Conservation (phyloP, 2,888 invertebrate species). For the Acronicta alni region DNA sequence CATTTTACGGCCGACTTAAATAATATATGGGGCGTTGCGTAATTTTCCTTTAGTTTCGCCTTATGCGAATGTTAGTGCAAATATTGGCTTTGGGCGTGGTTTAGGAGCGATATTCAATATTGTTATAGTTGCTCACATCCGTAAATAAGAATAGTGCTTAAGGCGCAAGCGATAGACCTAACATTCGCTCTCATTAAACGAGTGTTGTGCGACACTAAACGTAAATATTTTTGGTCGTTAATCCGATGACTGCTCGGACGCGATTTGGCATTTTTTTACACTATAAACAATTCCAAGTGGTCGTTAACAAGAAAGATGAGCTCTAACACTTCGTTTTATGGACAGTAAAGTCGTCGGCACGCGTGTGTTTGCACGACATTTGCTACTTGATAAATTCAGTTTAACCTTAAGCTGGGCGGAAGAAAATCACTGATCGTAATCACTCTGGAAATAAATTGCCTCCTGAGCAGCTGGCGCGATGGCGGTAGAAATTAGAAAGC, state of each 20-base stretch:
- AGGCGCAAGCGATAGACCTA: constrained; percentile 53
- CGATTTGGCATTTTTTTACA: constrained; percentile 81
- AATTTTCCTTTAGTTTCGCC: constrained; percentile 76
- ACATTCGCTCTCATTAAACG: constrained; percentile 62
- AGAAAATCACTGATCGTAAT: constrained; percentile 45
- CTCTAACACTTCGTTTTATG: constrained; percentile 86
- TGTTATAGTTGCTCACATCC: constrained; percentile 38
- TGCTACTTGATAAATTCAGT: constrained; percentile 70
- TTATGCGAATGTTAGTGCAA: constrained; percentile 73
- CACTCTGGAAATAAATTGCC: constrained; percentile 54
- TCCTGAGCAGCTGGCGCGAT: constrained; percentile 55
- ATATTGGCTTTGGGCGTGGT: constrained; percentile 66
- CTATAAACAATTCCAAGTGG: constrained; percentile 84
- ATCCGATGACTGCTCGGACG: constrained; percentile 71
- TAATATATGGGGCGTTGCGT: constrained; percentile 86
- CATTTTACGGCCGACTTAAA: constrained; percentile 83
- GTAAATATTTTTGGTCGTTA: constrained; percentile 82
- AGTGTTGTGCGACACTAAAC: constrained; percentile 67
- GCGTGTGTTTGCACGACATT: constrained; percentile 74
- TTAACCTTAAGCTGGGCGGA: constrained; percentile 57
- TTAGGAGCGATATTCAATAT: constrained; percentile 45
- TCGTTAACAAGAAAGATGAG: constrained; percentile 89
- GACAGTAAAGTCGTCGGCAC: constrained; percentile 85
- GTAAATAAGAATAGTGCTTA: constrained; percentile 45
- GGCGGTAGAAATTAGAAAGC: constrained; percentile 49